Base-by-base conservation (phyloP, 2,888 invertebrate genomes). In the Steinernema carpocapsae region DNA sequence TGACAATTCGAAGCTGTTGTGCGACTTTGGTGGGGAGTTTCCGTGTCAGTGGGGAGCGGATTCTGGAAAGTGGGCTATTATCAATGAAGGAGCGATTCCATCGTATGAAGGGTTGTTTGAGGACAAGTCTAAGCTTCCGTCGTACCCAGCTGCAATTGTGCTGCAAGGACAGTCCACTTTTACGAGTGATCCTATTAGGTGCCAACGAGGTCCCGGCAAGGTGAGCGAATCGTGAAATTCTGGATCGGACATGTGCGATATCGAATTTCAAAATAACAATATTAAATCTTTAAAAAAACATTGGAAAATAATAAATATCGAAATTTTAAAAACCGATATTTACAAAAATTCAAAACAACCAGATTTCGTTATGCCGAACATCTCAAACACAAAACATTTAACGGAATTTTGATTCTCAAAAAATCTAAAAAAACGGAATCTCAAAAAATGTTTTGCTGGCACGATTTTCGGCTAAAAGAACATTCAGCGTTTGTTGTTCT, bases 21-120 rank as follows among this genome's bases (percentile, higher is more conserved):
- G 86, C 70, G 85, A 84, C 72, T 86, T 86, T 75, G 83, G 81
- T 29, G 77, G 79, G 32, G 84, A 85, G 51, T 86, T 85, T 73
- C 78, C 83, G 1, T 86, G 86, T 70, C 81, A 81, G 74, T 86
- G 86, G 86, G 86, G 86, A 14, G 81, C 84, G 0, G 85, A 84
- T 76, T 83, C 83, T 2, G 86, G 86, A 7, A 72, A 79, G 76
- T 86, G 86, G 86, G 86, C 86, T 1, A 76, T 86, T 51, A 79
- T 86, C 19, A 80, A 83, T 26, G 78, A 81, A 75, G 85, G 84
- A 10, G 86, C 86, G 0, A 86, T 86, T 59, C 86, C 86, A 19
- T 80, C 83, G 0, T 59, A 86, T 43, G 86, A 85, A 72, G 78
- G 81, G 42, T 77, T 79, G 0, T 74, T 83, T 12, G 72, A 29